Base-by-base conservation (phyloP, 2,113 vertebrate species). In the Tympanuchus pallidicinctus region DNA sequence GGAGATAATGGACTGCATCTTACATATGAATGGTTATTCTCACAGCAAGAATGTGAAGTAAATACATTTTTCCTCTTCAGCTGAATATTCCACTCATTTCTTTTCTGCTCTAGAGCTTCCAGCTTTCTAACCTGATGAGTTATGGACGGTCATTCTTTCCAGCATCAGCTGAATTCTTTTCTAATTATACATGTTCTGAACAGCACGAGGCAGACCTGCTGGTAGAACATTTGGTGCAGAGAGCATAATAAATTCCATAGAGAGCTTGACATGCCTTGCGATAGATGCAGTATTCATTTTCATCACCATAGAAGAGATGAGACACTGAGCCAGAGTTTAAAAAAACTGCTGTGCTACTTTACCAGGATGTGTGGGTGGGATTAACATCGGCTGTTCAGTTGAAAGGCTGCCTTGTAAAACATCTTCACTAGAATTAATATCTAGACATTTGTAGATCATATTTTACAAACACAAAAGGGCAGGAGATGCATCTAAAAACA, bases 131-230 rank as follows among this genome's bases (percentile, higher is more conserved):
- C 74, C 92, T 66, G 83, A 80, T 94, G 96, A 98, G 42, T 97
- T 96, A 97, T 82, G 92, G 71, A 79, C 66, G 67, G 72, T 92
- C 83, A 93, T 88, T 86, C 90, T 93, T 97, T 93, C 91, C 95
- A 92, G 83, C 0, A 0, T 66, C 78, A 80, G 43, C 50, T 56
- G 59, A 89, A 88, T 96, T 96, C 89, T 97, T 96, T 92, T 96
- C 92, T 94, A 97, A 97, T 98, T 96, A 97, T 91, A 92, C 73
- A 66, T 91, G 77, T 94, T 96, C 94, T 84, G 86, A 96, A 89
- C 64, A 96, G 81, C 63, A 90, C 0, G 28, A 91, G n/a, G 28
- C 88, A 97, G 94, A 96, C 50, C 85, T 90, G 77, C 94, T 94
- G 67, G 85, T 90, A 75, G 95, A 94, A 94, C 85, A 61, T 96